Conservation (phyloP, 2,797 vertebrate species). For the Linurgus olivaceus region DNA sequence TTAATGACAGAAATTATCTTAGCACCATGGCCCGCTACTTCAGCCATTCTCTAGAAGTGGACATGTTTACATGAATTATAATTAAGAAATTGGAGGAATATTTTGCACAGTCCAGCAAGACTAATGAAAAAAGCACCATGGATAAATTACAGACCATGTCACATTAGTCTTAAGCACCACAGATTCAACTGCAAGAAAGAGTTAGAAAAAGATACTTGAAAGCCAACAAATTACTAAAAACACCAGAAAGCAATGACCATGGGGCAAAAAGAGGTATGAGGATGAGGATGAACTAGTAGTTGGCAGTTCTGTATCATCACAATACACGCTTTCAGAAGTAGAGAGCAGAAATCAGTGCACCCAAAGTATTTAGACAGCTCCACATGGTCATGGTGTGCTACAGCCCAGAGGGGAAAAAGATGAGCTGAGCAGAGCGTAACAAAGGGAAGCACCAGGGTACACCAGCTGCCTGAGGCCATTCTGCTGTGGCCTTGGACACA, state of each 20-base stretch:
- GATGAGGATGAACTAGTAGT: background rate
- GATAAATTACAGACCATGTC: background rate
- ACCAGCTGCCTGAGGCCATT: accelerated
- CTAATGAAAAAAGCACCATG: background rate
- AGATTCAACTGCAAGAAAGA: background rate
- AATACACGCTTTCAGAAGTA: accelerated
- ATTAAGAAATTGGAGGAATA: background rate
- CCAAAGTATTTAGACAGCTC: background rate
- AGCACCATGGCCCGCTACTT: background rate
- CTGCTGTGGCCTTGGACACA: background rate
- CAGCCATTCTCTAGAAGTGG: background rate
- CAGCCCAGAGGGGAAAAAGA: background rate
- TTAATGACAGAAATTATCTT: background rate
- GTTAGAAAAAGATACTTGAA: background rate
- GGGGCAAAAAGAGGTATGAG: background rate
- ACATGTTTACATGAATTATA: background rate
- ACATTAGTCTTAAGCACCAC: background rate
- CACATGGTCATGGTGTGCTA: background rate
- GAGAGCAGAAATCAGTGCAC: background rate
- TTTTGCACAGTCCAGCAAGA: background rate
- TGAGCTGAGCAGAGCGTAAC: background rate
- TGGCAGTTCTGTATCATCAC: background rate
- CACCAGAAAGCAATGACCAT: background rate
- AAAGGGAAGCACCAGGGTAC: background rate
- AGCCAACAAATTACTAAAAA: background rate